A percentile compares a stretch with the other conserved stretches of the same genome.
Conservation (phyloP, 35 echinoderm and acorn worm genomes). For the Eucidaris tribuloides region DNA sequence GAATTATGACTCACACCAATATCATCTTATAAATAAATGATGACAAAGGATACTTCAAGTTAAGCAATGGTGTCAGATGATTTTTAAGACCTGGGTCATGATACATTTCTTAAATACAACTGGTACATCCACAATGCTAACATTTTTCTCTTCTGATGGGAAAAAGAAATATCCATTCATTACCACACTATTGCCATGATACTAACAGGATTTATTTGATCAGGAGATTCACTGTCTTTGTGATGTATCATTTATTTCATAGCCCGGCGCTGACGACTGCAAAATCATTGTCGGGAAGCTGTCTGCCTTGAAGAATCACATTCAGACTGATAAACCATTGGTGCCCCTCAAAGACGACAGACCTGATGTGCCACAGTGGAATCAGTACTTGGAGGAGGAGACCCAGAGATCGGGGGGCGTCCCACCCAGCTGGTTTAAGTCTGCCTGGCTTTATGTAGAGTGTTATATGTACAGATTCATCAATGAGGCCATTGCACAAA, state of each 20-base stretch:
- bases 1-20: no score
- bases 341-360: constrained; percentile 24
- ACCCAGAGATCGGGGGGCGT: constrained; percentile 24
- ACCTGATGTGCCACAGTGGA: constrained; percentile 59
- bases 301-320: constrained; percentile 56
- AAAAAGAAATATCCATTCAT: neutral
- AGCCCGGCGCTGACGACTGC: constrained; percentile 84
- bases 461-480: constrained; percentile 91
- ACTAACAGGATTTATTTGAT: neutral
- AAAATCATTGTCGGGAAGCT: constrained; percentile 60
- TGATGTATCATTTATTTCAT: neutral
- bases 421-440: constrained; percentile 67
- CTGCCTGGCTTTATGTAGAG: constrained; percentile 78
- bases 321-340: constrained; percentile 90
- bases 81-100: no score
- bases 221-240: neutral
- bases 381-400: constrained; percentile 70
- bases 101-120: neutral
- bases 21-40: no score
- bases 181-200: neutral
- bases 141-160: neutral
- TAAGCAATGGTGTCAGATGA: no score
- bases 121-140: neutral
- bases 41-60: no score
- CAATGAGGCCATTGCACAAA: constrained; percentile 57